Base-by-base conservation (phyloP, 30 jellyfish, hydroid and myxozoan genomes). In the Aurelia aurita region DNA sequence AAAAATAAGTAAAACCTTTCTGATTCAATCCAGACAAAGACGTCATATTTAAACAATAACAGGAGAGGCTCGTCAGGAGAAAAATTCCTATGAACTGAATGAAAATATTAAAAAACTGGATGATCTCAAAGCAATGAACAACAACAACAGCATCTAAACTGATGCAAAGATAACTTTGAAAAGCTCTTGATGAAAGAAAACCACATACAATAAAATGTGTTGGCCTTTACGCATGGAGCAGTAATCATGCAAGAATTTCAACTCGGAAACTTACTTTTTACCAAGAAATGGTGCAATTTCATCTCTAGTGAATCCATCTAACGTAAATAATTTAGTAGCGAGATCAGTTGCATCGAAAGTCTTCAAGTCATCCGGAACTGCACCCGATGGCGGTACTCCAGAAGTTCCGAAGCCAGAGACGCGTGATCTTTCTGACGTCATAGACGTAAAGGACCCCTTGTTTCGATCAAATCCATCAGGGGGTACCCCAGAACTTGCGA, bases 211-310 rank as follows among this genome's bases (percentile, higher is more conserved):
- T n/a, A n/a, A n/a, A n/a, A n/a, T n/a, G n/a, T 39, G 51, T 39
- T 15, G 51, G 51, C 7, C 51, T 39, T 0, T 39, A 39, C 9
- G 9, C 9, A 6, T 39, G 18, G 51, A 9, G 51, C 9, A 39
- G 51, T 39, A 39, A 39, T 39, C 9, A 39, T 4, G 51, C 51
- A 39, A 0, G 1, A 39, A 31, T 0, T 9, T 46, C 22, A 70
- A 31, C 1, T 27, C 5, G 10, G 72, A 1, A 31, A 80, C 99
- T 94, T 53, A 94, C 99, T 94, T 94, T 61, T 94, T 94, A 13
- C 99, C 99, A 11, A 94, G 79, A 51, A 94, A 49, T 21, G 99
- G 99, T 35, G 99, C 99, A 35, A 94, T 87, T 16, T 94, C 99
- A 21, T 71, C 82, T 43, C 88, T 82, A 25, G 95, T 69, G 82